These are phyloP conservation scores for Entomobrya multifasciata DNA, from an alignment of 2,888 invertebrate species.

Conservation along the genomic window DNA sequence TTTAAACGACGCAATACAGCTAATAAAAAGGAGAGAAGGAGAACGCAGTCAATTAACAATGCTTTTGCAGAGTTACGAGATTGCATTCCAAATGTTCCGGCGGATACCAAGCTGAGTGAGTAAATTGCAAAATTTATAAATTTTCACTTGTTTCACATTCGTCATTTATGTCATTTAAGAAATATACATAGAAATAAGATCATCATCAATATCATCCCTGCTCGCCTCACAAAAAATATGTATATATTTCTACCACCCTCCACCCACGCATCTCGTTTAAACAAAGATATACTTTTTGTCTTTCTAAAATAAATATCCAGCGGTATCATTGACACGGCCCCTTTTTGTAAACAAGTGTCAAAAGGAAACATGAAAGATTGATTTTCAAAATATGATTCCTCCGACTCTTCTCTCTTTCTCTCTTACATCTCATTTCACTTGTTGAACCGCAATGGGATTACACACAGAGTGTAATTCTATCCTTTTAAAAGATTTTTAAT, in stretches of 20 bases:
- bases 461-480: neutral
- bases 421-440: slow-evolving; percentile 1
- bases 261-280: neutral
- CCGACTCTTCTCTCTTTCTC: slow-evolving; percentile 5
- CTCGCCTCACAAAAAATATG: too few relatives aligned
- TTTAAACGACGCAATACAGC: slow-evolving; percentile 93
- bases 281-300: neutral
- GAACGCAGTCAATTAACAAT: slow-evolving; percentile 96
- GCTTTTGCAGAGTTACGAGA: slow-evolving; percentile 95
- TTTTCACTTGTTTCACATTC: neutral
- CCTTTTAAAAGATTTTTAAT: neutral
- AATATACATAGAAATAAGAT: neutral
- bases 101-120: slow-evolving; percentile 93
- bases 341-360: slow-evolving; percentile 69
- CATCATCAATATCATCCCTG: too few relatives aligned
- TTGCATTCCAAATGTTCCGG: slow-evolving; percentile 97
- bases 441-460: slow-evolving; percentile 40
- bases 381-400: slow-evolving; percentile 60
- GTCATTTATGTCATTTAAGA: neutral
- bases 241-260: slow-evolving; percentile 31
- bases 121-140: neutral
- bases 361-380: slow-evolving; percentile 66
- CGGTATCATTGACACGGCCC: slow-evolving; percentile 48
- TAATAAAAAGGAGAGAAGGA: slow-evolving; percentile 95
- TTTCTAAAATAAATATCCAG: slow-evolving; percentile 9